Evolutionary conservation across 2,888 invertebrate species (phyloP).

Genomic region (Elegia similella): DNA sequence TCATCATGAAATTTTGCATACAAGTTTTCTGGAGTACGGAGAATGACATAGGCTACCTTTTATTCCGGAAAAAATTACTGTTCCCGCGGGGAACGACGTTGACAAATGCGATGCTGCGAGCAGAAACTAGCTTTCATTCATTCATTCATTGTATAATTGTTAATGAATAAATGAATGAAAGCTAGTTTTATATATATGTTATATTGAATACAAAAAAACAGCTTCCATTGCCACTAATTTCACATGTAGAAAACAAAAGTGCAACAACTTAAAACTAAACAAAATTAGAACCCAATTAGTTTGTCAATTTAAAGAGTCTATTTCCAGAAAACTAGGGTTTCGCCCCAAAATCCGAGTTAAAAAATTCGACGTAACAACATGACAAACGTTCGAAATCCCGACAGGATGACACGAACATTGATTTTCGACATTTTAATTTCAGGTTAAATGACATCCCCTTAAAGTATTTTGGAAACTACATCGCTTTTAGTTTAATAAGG

Average conservation of each 20-base stretch:
- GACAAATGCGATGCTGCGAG: no score
- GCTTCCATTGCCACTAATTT: neutral
- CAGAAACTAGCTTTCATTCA: no score
- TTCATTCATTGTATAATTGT: no score
- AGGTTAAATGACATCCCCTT: conserved; percentile 69
- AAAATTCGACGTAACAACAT: conserved; percentile 49
- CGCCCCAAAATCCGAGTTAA: conserved; percentile 39
- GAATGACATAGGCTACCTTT: no score
- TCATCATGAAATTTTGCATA: no score
- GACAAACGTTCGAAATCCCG: conserved; percentile 49
- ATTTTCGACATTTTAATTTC: conserved; percentile 78
- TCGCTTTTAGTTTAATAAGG: conserved; percentile 23
- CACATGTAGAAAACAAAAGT: neutral
- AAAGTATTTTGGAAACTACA: conserved; percentile 50
- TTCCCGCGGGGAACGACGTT: no score
- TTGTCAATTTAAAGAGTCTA: conserved; percentile 38
- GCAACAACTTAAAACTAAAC: conserved; percentile 19
- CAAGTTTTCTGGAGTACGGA: no score
- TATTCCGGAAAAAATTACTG: no score
- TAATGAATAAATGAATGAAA: no score
- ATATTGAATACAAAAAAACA: no score
- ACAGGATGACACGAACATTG: conserved; percentile 65
- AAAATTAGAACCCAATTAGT: conserved; percentile 56
- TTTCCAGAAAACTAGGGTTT: conserved; percentile 32
- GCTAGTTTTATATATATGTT: no score